Percentiles rank a stretch among this genome's conserved stretches.
Evolutionary conservation across 23 tunicate genomes (phyloP).

Genomic region (Halocynthia aurantium): DNA sequence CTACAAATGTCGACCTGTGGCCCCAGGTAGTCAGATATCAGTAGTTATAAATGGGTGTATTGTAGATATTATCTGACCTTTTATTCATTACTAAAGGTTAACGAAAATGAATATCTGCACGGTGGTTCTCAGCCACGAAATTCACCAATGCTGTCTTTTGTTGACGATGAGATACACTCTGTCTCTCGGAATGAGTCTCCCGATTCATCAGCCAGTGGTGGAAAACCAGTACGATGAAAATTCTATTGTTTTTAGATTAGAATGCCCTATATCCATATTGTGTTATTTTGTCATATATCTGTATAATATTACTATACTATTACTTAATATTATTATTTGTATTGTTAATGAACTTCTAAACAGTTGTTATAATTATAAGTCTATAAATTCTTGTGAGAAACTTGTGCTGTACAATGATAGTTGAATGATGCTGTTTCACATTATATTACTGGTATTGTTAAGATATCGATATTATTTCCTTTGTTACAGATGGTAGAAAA

Average conservation of each 20-base stretch:
- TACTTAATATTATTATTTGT: neutral
- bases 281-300: neutral
- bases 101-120: conserved; percentile 5
- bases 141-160: conserved; percentile 15
- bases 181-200: conserved; percentile 15
- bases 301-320: neutral
- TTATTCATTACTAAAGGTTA: neutral
- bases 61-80: neutral
- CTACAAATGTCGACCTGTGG: conserved; percentile 9
- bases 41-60: neutral
- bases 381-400: too few species aligned
- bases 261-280: neutral
- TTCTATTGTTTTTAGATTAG: too few species aligned
- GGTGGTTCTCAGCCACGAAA: neutral
- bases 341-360: too few species aligned
- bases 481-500: conserved; percentile 1
- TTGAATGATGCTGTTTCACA: too few species aligned
- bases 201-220: neutral
- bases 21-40: conserved; percentile 12
- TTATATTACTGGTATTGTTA: too few species aligned
- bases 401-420: too few species aligned
- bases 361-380: too few species aligned
- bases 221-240: neutral
- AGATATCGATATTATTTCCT: neutral
- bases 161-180: neutral